Conservation (phyloP, 2,888 invertebrate genomes). For the Yponomeuta evonymella region DNA sequence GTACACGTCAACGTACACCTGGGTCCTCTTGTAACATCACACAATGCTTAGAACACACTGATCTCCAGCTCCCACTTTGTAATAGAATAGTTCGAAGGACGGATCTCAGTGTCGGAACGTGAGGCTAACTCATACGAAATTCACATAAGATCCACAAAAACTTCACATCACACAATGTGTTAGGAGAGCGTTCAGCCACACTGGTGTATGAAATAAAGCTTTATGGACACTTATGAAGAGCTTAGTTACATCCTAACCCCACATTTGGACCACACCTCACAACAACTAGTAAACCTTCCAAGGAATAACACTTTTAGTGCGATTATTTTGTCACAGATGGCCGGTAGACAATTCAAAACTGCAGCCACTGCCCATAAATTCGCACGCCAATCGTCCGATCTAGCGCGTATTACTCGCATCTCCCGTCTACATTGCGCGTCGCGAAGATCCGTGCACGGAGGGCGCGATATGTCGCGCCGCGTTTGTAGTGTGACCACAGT, state of each 20-base stretch:
- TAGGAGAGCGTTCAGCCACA: not conserved
- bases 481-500: too few species aligned
- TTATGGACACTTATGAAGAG: not conserved
- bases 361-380: too few species aligned
- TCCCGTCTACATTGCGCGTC: too few species aligned
- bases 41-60: not conserved
- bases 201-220: not conserved
- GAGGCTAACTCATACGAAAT: too few species aligned
- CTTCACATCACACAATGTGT: not conserved
- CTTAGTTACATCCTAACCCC: not conserved
- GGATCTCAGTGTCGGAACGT: too few species aligned
- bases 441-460: too few species aligned
- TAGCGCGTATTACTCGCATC: too few species aligned
- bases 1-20: not conserved
- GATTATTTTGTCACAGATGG: not conserved
- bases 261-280: not conserved
- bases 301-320: not conserved
- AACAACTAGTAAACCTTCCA: not conserved
- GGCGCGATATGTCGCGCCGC: too few species aligned
- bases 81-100: too few species aligned
- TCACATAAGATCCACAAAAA: not conserved
- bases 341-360: not conserved
- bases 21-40: not conserved
- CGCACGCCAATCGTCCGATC: too few species aligned
- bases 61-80: too few species aligned